Evolutionary conservation across 2,113 vertebrate genomes (phyloP).

Genomic region (Setophaga petechia): DNA sequence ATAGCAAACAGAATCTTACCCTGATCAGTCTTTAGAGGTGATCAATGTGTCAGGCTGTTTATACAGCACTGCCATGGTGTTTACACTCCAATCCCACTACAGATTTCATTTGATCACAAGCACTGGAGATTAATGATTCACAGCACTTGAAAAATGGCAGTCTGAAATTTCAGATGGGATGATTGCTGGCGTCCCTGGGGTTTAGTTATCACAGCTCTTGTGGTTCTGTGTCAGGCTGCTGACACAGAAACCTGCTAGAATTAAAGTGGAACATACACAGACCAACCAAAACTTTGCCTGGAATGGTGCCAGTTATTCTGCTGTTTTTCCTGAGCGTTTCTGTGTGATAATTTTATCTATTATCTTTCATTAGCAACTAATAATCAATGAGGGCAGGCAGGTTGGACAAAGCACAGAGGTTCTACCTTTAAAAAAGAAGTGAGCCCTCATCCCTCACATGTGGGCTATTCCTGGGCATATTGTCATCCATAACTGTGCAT

Average conservation of each 20-base stretch:
- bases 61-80: background rate
- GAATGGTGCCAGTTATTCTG: background rate
- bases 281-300: background rate
- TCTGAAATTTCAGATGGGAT: background rate
- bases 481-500: fast-evolving
- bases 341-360: background rate
- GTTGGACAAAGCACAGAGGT: background rate
- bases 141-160: background rate
- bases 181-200: background rate
- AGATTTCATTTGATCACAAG: background rate
- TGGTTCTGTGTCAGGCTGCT: background rate
- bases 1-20: background rate
- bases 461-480: background rate
- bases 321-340: background rate
- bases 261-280: background rate
- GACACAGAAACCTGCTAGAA: background rate
- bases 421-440: background rate
- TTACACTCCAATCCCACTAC: background rate
- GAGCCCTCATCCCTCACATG: background rate
- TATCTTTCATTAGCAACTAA: background rate
- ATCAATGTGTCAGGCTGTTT: background rate
- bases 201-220: background rate
- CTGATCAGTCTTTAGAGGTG: background rate
- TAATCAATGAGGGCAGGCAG: background rate
- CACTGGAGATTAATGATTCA: conserved; percentile 1